A percentile compares a stretch with the other conserved stretches of the same genome.
Evolutionary conservation across 2,113 vertebrate genomes (phyloP).

Genomic region (Machaerirhynchus nigripectus): DNA sequence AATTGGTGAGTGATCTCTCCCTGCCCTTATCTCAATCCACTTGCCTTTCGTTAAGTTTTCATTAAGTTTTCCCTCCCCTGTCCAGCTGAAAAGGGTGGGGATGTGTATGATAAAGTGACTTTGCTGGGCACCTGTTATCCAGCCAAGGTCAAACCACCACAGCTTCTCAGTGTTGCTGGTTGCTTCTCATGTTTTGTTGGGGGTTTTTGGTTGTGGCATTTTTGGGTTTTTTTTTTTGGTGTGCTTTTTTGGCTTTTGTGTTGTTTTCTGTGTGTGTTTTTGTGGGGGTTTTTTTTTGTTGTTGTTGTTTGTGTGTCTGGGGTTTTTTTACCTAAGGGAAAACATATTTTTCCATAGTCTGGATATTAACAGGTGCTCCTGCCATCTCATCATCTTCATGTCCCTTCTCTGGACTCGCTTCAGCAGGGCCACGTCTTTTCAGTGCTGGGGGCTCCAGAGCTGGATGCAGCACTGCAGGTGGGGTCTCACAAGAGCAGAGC

Average conservation of each 20-base stretch:
- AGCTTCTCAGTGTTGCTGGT: background rate
- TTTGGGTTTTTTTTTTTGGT: background rate
- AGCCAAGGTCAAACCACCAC: background rate
- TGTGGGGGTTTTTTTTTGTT: background rate
- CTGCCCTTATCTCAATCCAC: background rate
- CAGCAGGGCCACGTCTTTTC: too few relatives aligned
- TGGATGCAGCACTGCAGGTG: too few relatives aligned
- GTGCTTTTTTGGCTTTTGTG: background rate
- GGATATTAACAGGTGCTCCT: background rate
- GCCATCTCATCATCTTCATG: background rate
- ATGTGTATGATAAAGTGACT: background rate
- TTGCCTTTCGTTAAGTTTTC: background rate
- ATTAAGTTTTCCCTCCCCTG: background rate
- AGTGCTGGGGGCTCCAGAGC: background rate
- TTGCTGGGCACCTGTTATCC: background rate
- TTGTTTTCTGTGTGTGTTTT: background rate
- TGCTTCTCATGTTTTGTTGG: background rate
- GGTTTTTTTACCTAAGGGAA: background rate
- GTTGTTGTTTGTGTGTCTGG: too few relatives aligned
- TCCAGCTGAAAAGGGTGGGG: background rate
- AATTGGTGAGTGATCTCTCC: background rate
- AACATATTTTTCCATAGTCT: background rate
- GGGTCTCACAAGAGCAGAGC: background rate
- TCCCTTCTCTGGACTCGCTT: background rate
- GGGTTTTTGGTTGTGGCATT: rapidly evolving